Conservation (phyloP, 2,113 vertebrate species). For the Dinomys branickii region DNA sequence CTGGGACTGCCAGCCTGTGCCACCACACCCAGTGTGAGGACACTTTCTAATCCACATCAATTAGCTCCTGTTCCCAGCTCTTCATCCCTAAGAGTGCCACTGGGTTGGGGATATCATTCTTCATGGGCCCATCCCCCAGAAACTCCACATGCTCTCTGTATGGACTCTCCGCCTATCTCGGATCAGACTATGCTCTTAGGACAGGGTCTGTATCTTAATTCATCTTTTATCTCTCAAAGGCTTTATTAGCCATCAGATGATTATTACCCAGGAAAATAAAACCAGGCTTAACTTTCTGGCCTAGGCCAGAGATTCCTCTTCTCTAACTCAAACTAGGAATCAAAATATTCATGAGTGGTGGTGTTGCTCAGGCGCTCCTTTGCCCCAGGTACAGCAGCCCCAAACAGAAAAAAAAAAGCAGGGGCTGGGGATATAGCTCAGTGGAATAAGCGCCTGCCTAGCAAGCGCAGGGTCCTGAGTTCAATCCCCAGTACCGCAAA, state of each 20-base stretch:
- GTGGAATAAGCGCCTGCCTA: too few species aligned
- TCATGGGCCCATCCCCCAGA: background rate
- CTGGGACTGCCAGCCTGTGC: background rate
- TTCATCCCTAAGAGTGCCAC: background rate
- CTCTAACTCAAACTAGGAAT: slow-evolving; percentile 16
- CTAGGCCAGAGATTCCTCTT: background rate
- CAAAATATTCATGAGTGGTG: background rate
- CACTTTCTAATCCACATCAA: background rate
- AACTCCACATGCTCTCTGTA: background rate
- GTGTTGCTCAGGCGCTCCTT: background rate
- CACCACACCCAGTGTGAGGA: background rate
- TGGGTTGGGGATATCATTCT: background rate
- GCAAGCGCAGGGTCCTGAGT: too few species aligned
- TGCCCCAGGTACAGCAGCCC: background rate
- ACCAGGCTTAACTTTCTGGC: slow-evolving; percentile 31
- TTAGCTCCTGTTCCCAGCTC: background rate
- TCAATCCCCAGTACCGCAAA: too few species aligned
- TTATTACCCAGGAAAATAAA: slow-evolving; percentile 40
- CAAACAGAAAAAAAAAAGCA: background rate
- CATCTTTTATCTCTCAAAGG: slow-evolving; percentile 31
- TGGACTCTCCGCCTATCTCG: background rate
- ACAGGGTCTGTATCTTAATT: background rate
- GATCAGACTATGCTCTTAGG: background rate
- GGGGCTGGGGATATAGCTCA: too few species aligned
- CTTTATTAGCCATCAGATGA: background rate